These are phyloP conservation scores for Steinernema scapterisci DNA, from an alignment of 2,888 invertebrate species.

Conservation along the genomic window DNA sequence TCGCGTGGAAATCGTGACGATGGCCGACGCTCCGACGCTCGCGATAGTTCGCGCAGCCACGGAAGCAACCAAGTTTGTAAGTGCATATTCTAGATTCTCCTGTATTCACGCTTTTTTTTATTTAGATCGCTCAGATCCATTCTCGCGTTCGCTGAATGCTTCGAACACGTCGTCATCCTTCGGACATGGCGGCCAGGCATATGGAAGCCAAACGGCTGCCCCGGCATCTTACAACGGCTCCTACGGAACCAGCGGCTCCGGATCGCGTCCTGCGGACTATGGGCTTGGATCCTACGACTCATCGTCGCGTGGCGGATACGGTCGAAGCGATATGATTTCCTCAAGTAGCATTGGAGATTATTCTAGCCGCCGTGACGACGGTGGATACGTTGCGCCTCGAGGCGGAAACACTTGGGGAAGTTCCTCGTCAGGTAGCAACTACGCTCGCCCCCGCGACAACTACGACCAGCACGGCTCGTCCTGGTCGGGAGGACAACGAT, in stretches of 20 bases:
- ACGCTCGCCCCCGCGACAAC: neutral
- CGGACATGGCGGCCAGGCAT: neutral
- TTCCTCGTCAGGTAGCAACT: conserved; percentile 4
- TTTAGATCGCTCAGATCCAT: conserved; percentile 12
- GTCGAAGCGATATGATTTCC: neutral
- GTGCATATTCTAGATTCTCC: neutral
- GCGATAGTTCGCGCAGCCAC: conserved; percentile 14
- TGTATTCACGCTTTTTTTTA: neutral
- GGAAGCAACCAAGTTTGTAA: neutral
- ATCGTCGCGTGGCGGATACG: neutral
- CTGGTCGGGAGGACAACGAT: conserved; percentile 11
- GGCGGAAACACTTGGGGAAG: conserved; percentile 8
- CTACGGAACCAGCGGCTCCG: conserved; percentile 5
- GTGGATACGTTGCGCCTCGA: conserved; percentile 17
- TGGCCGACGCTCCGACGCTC: neutral
- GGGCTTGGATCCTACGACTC: neutral
- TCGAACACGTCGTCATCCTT: neutral
- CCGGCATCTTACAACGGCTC: neutral
- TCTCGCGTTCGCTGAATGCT: neutral
- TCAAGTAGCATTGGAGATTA: neutral
- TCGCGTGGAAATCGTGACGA: neutral
- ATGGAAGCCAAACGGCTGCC: neutral
- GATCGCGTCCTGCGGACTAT: conserved; percentile 7
- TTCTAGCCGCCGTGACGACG: conserved; percentile 1
- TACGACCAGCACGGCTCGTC: neutral